A percentile compares a stretch with the other conserved stretches of the same genome.
These are phyloP conservation scores for Hanleya hanleyi DNA, from an alignment of 2,888 invertebrate species.

Conservation along the genomic window DNA sequence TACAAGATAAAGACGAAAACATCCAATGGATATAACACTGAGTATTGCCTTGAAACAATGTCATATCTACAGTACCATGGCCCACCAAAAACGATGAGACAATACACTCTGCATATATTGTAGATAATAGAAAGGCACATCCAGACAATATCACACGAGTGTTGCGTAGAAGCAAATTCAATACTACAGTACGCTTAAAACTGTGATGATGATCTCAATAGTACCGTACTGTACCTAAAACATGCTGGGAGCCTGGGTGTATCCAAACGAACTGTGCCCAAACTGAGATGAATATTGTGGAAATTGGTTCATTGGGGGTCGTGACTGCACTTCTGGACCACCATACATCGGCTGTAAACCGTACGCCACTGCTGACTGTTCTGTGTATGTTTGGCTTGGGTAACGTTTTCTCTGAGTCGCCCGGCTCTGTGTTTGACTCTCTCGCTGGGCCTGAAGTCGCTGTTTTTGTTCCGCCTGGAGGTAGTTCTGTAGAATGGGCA, in stretches of 20 bases:
- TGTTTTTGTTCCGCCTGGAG: conserved; percentile 18
- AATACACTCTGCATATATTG: no score
- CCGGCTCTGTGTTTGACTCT: background rate
- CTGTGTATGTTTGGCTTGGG: conserved; percentile 1
- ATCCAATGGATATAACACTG: no score
- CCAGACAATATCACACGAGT: no score
- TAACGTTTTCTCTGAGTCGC: background rate
- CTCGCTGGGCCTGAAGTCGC: conserved; percentile 13
- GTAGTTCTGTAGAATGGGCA: conserved; percentile 47
- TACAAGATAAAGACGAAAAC: no score
- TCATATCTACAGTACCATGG: no score
- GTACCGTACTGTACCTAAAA: no score
- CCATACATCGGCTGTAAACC: conserved; percentile 1
- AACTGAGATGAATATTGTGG: background rate
- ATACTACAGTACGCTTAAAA: no score
- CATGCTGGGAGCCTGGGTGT: background rate
- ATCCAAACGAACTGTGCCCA: background rate
- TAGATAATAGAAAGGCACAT: no score
- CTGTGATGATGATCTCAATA: no score
- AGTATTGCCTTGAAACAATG: no score
- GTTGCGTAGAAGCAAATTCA: no score
- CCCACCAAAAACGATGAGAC: no score
- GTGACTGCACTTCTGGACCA: conserved; percentile 50
- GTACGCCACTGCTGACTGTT: background rate
- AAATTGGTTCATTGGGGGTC: background rate